These are phyloP conservation scores for Forbesichthys papilliferus DNA, from an alignment of 2,113 vertebrate genomes.

Conservation along the genomic window DNA sequence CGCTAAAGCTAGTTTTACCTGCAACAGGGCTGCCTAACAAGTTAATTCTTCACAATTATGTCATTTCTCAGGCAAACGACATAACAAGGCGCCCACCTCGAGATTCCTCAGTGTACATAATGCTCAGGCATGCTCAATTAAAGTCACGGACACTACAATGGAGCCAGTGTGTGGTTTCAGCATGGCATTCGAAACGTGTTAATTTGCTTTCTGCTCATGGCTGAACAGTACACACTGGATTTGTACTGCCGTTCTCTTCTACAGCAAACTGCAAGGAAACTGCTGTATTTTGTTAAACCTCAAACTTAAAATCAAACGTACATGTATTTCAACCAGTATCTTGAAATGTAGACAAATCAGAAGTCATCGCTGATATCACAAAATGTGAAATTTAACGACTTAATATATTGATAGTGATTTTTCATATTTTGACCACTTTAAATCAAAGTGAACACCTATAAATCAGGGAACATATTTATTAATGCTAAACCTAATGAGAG, in stretches of 20 bases:
- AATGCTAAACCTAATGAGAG: too few relatives aligned
- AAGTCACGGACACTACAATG: slow-evolving; percentile 2
- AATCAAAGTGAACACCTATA: too few relatives aligned
- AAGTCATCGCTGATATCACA: too few relatives aligned
- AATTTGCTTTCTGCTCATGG: slow-evolving; percentile 21
- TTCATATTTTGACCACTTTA: too few relatives aligned
- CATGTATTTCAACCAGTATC: too few relatives aligned
- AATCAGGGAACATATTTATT: too few relatives aligned
- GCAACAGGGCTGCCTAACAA: slow-evolving; percentile 62
- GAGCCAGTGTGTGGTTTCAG: slow-evolving; percentile 8
- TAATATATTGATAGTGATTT: too few relatives aligned
- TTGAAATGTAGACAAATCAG: too few relatives aligned
- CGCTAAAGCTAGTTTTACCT: slow-evolving; percentile 54
- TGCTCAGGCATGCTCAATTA: slow-evolving; percentile 36
- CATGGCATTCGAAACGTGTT: slow-evolving; percentile 29
- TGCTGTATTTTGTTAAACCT: slow-evolving; percentile 16
- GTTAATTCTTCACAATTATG: slow-evolving; percentile 76
- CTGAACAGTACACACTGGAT: neutral
- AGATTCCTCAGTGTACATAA: slow-evolving; percentile 4
- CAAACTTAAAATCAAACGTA: neutral
- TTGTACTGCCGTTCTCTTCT: neutral
- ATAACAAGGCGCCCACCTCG: slow-evolving; percentile 63
- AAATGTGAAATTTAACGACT: too few relatives aligned
- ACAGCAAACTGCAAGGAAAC: slow-evolving; percentile 7
- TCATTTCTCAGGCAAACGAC: slow-evolving; percentile 83